These are phyloP conservation scores for Oncorhynchus keta DNA, from an alignment of 2,113 vertebrate genomes.

Conservation along the genomic window DNA sequence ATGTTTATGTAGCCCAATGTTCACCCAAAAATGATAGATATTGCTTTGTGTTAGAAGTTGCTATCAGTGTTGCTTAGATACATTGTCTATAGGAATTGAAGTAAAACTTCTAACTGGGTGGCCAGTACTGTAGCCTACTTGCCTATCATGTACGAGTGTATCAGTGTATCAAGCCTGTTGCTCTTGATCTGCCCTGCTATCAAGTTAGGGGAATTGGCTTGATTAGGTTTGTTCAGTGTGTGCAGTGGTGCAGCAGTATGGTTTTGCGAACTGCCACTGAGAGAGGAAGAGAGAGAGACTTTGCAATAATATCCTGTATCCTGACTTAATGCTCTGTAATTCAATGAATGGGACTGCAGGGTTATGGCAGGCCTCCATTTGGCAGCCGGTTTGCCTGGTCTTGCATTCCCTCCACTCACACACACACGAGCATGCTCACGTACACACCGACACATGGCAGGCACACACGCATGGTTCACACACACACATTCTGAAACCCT, in stretches of 20 bases:
- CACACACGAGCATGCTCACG: background rate
- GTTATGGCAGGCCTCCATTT: constrained; percentile 48
- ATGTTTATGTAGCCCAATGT: too few species aligned
- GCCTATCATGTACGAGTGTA: too few species aligned
- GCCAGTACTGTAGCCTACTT: background rate
- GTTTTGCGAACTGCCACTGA: constrained; percentile 25
- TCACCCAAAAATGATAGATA: too few species aligned
- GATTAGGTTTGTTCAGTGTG: constrained; percentile 23
- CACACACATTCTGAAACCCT: too few species aligned
- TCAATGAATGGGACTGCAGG: constrained; percentile 42
- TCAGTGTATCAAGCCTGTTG: constrained; percentile 6
- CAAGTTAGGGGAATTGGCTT: constrained; percentile 12
- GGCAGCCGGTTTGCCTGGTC: constrained; percentile 20
- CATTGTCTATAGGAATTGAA: too few species aligned
- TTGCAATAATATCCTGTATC: constrained; percentile 52
- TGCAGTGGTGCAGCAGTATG: constrained; percentile 24
- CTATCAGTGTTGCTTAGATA: too few species aligned
- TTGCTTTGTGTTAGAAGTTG: too few species aligned
- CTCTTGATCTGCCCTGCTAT: constrained; percentile 12
- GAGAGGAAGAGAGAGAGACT: constrained; percentile 43
- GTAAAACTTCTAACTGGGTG: background rate
- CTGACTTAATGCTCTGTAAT: constrained; percentile 52
- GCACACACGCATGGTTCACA: too few species aligned
- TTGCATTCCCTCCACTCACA: constrained; percentile 20
- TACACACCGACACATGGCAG: background rate